Conservation (phyloP, 2,888 invertebrate genomes). For the Stomorhina lunata region DNA sequence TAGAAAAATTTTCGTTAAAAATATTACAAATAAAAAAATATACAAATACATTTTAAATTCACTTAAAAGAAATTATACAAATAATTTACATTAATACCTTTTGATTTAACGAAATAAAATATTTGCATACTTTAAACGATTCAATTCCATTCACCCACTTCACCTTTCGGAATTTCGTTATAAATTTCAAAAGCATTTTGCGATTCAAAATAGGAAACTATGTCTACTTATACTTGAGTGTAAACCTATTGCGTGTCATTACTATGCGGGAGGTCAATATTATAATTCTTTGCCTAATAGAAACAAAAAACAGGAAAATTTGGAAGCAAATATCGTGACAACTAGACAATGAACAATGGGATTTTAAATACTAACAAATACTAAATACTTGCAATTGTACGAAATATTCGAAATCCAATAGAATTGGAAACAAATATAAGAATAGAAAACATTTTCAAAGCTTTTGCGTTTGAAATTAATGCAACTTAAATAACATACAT, state of each 20-base stretch:
- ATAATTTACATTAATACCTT: conserved; percentile 11
- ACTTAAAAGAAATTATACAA: not conserved
- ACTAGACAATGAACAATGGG: conserved; percentile 53
- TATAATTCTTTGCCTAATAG: conserved; percentile 45
- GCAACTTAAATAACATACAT: too few relatives aligned
- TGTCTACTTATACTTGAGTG: too few relatives aligned
- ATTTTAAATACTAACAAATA: conserved; percentile 10
- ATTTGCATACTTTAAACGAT: conserved; percentile 27
- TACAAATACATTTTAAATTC: conserved; percentile 15
- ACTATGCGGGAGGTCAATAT: conserved; percentile 64
- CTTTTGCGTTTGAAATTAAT: conserved; percentile 53
- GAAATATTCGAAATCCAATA: conserved; percentile 8
- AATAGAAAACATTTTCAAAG: not conserved
- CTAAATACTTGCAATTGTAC: not conserved
- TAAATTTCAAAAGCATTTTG: not conserved
- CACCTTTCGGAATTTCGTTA: conserved; percentile 27
- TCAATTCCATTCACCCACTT: conserved; percentile 44
- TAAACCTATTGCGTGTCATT: conserved; percentile 57
- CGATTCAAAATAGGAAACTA: not conserved
- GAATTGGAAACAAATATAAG: too few relatives aligned
- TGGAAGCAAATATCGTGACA: conserved; percentile 62
- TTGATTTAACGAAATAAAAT: not conserved
- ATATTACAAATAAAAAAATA: too few relatives aligned
- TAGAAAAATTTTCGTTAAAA: too few relatives aligned
- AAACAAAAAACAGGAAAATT: conserved; percentile 3